Percentiles rank a stretch among this genome's conserved stretches.
Conservation (phyloP, 2,113 vertebrate genomes). For the Melanerpes aurifrons region DNA sequence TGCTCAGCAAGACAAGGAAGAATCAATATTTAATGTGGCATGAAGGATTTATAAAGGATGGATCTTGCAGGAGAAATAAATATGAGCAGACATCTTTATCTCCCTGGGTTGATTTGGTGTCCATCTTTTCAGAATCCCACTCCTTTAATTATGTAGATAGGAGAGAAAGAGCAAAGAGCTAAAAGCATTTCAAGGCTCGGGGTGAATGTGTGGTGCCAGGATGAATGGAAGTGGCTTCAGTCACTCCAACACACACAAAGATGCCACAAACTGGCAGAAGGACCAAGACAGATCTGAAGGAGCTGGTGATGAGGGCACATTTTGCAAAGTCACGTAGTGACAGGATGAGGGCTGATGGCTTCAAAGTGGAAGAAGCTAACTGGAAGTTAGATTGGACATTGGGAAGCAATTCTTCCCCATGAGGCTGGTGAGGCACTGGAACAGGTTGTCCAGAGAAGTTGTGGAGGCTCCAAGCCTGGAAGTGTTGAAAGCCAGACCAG, state of each 20-base stretch:
- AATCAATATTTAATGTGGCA: slow-evolving; percentile 67
- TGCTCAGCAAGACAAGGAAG: slow-evolving; percentile 13
- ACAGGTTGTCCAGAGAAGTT: too few species aligned
- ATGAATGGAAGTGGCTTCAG: neutral
- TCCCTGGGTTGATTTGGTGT: neutral
- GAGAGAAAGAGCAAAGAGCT: neutral
- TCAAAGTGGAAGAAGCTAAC: too few species aligned
- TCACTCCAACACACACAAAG: neutral
- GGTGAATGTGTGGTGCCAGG: neutral
- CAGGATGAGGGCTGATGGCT: too few species aligned
- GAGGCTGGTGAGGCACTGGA: too few species aligned
- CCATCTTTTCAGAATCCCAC: neutral
- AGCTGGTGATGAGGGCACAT: neutral
- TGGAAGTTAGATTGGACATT: too few species aligned
- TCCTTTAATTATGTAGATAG: slow-evolving; percentile 41
- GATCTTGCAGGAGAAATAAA: slow-evolving; percentile 42
- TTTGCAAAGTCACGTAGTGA: too few species aligned
- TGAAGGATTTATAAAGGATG: slow-evolving; percentile 60
- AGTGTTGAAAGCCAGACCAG: too few species aligned
- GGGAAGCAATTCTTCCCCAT: too few species aligned
- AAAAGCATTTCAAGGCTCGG: neutral
- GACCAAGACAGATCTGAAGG: neutral
- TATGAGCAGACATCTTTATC: slow-evolving; percentile 38
- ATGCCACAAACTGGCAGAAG: neutral
- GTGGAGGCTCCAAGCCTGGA: too few species aligned